Percentiles rank a stretch among this genome's conserved stretches.
Conservation (phyloP, 64 coral and sea anemone genomes). For the Anthopleura sola region DNA sequence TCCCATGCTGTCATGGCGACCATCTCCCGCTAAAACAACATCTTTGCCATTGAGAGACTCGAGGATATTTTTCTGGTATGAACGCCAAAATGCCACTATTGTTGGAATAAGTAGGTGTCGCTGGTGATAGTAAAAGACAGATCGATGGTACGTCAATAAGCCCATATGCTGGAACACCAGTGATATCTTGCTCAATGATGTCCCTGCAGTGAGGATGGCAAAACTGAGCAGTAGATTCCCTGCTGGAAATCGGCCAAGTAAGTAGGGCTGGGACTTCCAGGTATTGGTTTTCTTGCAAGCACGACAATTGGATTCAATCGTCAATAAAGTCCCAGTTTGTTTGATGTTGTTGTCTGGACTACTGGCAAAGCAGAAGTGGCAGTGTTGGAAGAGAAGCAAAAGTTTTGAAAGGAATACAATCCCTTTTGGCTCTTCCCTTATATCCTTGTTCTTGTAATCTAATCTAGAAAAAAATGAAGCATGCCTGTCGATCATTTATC, state of each 20-base stretch:
- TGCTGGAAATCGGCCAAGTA: conserved; percentile 51
- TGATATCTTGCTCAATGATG: conserved; percentile 21
- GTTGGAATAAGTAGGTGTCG: conserved; percentile 32
- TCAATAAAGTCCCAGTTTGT: not conserved
- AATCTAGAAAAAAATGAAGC: not conserved
- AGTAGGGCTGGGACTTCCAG: conserved; percentile 43
- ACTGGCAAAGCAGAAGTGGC: conserved; percentile 18
- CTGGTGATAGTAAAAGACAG: conserved; percentile 51
- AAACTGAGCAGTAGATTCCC: conserved; percentile 61
- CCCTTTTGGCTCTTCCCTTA: conserved; percentile 38
- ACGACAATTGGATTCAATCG: not conserved
- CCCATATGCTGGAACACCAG: conserved; percentile 39
- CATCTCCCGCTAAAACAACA: conserved; percentile 59
- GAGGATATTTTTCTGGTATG: conserved; percentile 21
- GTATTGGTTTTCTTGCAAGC: conserved; percentile 5
- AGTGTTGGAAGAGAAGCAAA: conserved; percentile 38
- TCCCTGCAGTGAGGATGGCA: conserved; percentile 45
- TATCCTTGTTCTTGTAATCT: conserved; percentile 12
- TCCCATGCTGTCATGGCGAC: conserved; percentile 56
- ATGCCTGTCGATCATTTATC: not conserved
- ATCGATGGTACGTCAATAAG: not conserved
- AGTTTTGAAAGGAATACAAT: conserved; percentile 51
- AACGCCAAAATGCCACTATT: conserved; percentile 32
- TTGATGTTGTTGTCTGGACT: not conserved
- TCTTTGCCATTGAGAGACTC: conserved; percentile 28